Percentiles rank a stretch among this genome's conserved stretches.
Evolutionary conservation across 2,797 vertebrate genomes (phyloP).

Genomic region (Etheostoma nigrum): DNA sequence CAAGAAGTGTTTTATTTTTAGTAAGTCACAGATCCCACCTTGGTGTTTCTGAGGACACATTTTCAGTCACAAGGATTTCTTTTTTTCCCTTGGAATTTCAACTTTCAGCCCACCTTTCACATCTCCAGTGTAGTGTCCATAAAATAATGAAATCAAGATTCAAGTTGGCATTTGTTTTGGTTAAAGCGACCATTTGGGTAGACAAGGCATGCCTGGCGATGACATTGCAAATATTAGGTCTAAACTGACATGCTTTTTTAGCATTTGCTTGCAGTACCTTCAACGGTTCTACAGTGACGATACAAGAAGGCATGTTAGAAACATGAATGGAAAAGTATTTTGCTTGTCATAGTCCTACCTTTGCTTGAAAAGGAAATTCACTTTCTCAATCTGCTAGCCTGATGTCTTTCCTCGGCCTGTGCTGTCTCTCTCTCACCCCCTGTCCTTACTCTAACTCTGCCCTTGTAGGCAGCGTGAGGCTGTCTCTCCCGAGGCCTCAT

Average conservation of each 20-base stretch:
- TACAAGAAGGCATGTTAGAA: slow-evolving; percentile 1
- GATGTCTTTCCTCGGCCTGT: slow-evolving; percentile 28
- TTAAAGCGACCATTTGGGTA: not conserved
- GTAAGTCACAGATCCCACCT: slow-evolving; percentile 12
- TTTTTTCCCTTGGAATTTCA: not conserved
- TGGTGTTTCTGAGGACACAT: slow-evolving; percentile 9
- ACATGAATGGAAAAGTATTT: slow-evolving; percentile 11
- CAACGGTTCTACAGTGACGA: not conserved
- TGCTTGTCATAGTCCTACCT: slow-evolving; percentile 9
- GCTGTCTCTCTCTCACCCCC: not conserved
- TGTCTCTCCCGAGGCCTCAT: slow-evolving; percentile 68
- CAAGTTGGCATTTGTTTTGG: not conserved
- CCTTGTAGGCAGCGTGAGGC: slow-evolving; percentile 56
- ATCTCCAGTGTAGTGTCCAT: not conserved
- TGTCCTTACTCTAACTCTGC: slow-evolving; percentile 47
- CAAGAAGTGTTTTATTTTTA: slow-evolving; percentile 41
- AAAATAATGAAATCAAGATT: not conserved
- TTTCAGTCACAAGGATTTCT: not conserved
- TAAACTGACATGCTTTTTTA: not conserved
- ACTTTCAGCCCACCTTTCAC: not conserved
- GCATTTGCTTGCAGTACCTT: slow-evolving; percentile 5
- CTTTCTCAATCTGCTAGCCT: slow-evolving; percentile 28
- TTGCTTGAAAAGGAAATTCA: slow-evolving; percentile 29
- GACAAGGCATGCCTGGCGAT: not conserved
- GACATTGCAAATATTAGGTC: not conserved